Percentiles rank a stretch among this genome's conserved stretches.
Conservation (phyloP, 2,888 invertebrate genomes). For the Bellardia bayeri region DNA sequence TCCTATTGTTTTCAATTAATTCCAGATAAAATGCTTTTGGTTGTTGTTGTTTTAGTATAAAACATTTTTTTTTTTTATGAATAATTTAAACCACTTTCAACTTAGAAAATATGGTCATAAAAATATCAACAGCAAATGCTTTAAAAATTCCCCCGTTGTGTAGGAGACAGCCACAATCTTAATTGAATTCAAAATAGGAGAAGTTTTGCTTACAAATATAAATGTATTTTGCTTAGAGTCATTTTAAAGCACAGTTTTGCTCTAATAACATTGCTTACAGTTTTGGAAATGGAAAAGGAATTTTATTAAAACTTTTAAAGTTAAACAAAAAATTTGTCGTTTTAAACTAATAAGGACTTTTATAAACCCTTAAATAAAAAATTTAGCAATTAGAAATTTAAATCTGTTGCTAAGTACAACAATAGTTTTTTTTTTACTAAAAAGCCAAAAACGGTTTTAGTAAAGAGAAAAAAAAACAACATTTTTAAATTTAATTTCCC, state of each 20-base stretch:
- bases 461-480: no score
- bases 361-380: no score
- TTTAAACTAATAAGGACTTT: no score
- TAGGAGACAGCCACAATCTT: neutral
- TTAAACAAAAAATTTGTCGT: no score
- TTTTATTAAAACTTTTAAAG: no score
- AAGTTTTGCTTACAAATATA: neutral
- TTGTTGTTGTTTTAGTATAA: neutral
- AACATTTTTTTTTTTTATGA: neutral
- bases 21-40: neutral
- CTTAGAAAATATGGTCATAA: neutral
- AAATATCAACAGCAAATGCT: neutral
- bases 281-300: no score
- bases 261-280: no score
- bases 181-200: neutral
- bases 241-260: neutral
- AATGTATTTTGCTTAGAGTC: neutral
- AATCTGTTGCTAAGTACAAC: no score
- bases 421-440: no score
- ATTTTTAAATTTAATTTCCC: no score
- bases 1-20: neutral
- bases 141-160: neutral
- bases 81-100: neutral
- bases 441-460: no score
- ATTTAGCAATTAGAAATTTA: no score